A percentile compares a stretch with the other conserved stretches of the same genome.
These are phyloP conservation scores for zebrafish (Danio rerio) DNA, from an alignment of 2,113 vertebrate genomes.

Conservation along the genomic window GRCz12tu NC_133179.1:8257501-8258000, in stretches of 20 bases:
- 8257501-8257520: constrained; percentile 3
- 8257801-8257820: constrained; percentile 42
- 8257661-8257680: constrained; percentile 21
- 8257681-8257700: constrained; percentile 32
- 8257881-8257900: no score
- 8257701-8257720: constrained; percentile 62
- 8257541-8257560: constrained; percentile 3
- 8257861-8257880: no score
- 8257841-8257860: no score
- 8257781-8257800: constrained; percentile 40
- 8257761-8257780: constrained; percentile 27
- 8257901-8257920: no score
- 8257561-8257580: neutral
- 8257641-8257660: neutral
- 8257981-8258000: no score
- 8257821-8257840: neutral
- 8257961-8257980: no score
- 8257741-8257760: constrained; percentile 64
- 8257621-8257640: neutral
- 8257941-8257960: no score
- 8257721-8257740: constrained; percentile 25
- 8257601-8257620: constrained; percentile 5
- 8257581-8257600: neutral
- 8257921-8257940: no score
- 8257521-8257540: neutral